phyloP scores from a whole-genome alignment of 2,888 invertebrate species.

The Andrena praecox region DNA sequence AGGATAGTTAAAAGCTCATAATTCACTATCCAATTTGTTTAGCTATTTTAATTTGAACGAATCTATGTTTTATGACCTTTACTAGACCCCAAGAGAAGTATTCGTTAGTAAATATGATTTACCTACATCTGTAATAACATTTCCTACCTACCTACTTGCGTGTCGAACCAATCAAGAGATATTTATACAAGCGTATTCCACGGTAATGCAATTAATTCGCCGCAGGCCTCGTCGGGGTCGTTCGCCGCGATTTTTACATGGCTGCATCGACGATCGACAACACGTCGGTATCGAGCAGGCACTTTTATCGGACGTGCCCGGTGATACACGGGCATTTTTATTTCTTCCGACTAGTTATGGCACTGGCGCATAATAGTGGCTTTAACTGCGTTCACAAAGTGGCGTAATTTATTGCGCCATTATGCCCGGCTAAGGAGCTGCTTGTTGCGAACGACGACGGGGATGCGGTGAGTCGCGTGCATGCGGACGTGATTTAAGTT shows the following conservation, averaged over 20 bases:
- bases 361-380: slow-evolving; percentile 68
- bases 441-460: slow-evolving; percentile 67
- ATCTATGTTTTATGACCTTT: too few relatives aligned
- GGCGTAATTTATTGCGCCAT: slow-evolving; percentile 76
- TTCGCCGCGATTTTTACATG: neutral
- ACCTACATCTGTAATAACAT: too few relatives aligned
- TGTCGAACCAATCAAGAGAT: neutral
- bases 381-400: slow-evolving; percentile 73
- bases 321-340: slow-evolving; percentile 68
- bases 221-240: slow-evolving; percentile 17
- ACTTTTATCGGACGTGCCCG: slow-evolving; percentile 54
- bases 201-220: slow-evolving; percentile 23
- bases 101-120: too few relatives aligned
- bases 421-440: slow-evolving; percentile 74
- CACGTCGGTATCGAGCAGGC: slow-evolving; percentile 33
- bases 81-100: too few relatives aligned
- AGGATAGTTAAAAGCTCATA: too few relatives aligned
- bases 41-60: too few relatives aligned
- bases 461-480: slow-evolving; percentile 64
- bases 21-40: too few relatives aligned
- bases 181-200: slow-evolving; percentile 16
- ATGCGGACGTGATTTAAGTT: slow-evolving; percentile 71
- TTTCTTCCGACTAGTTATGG: slow-evolving; percentile 70
- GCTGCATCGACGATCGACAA: slow-evolving; percentile 20
- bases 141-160: neutral